Evolutionary conservation across 1,140 invertebrate genomes (phyloP), one percentile per base, ranked within the genome.

Genomic region (Macrobrachium nipponense): DNA sequence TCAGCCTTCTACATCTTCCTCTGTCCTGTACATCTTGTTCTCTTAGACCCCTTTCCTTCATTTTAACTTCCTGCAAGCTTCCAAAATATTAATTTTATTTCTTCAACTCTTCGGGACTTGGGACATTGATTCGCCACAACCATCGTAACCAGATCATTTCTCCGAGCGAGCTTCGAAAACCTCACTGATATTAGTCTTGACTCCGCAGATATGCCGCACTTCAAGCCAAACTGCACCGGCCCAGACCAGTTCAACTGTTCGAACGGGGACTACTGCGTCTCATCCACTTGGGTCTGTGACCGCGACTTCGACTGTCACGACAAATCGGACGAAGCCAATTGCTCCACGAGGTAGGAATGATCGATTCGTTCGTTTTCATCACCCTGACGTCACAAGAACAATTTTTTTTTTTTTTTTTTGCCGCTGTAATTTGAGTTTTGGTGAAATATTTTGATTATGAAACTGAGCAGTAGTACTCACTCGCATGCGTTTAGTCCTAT

Each of bases 271-370:
- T 89, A 90, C 68, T 93, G 93, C 89, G 92, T 93, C 43, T 89
- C 90, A 18, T 79, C 88, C 10, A 89, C 89, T 11, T 93, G 92
- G 90, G 90, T 90, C n/a, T 93, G 93, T 89, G 93, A 93, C 87
- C 90, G 90, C 62, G 91, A 92, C 73, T 89, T 90, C 77, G 93
- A 93, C 88, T 93, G 93, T 89, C 80, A 82, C 43, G 92, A 92
- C 87, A 85, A 88, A 15, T 88, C 87, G 27, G 90, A 90, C 73
- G 90, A 91, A 80, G 89, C 89, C 44, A 86, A 89, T 75, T 90
- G 89, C 72, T 72, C 83, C 23, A 23, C 27, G 17, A 73, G 64
- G 70, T 72, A 20, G 51, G 51, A n/a, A 5, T 43, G 20, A 60
- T 51, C 44, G 72, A 36, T 27, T 15, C 10, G 5, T 27, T 27